Conservation (phyloP, 2,888 invertebrate species). For the Idaea straminata region DNA sequence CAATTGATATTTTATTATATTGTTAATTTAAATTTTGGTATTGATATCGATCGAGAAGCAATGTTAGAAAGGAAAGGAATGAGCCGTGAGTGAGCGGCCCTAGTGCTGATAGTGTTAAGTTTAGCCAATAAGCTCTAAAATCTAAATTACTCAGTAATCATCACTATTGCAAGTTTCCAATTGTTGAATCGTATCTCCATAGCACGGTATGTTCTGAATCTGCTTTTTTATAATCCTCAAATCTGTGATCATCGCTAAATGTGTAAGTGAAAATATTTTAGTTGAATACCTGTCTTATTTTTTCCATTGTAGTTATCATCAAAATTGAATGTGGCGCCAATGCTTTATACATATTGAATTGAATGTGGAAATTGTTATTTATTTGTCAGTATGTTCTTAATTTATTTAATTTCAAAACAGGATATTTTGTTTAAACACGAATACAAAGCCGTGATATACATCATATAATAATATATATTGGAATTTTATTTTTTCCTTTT, state of each 20-base stretch:
- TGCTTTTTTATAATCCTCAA: conserved; percentile 78
- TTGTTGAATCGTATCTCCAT: conserved; percentile 75
- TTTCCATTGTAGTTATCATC: conserved; percentile 40
- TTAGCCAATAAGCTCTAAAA: conserved; percentile 74
- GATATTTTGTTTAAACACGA: conserved; percentile 77
- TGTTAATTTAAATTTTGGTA: conserved; percentile 78
- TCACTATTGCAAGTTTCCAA: conserved; percentile 77
- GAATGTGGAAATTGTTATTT: conserved; percentile 76
- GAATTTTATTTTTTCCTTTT: conserved; percentile 59
- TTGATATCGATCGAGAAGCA: conserved; percentile 76
- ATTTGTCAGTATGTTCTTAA: conserved; percentile 74
- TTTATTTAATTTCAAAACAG: conserved; percentile 75
- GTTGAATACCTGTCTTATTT: conserved; percentile 53
- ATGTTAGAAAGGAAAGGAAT: conserved; percentile 66
- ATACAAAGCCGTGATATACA: conserved; percentile 80
- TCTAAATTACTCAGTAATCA: conserved; percentile 75
- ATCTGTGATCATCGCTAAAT: conserved; percentile 79
- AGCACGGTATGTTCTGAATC: conserved; percentile 78
- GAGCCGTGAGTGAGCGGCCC: conserved; percentile 61
- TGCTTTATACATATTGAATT: conserved; percentile 55
- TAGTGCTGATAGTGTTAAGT: conserved; percentile 75
- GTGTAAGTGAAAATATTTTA: conserved; percentile 73
- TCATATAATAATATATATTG: conserved; percentile 75
- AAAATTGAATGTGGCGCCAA: conserved; percentile 65
- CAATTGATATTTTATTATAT: conserved; percentile 80